Evolutionary conservation across 2,113 vertebrate species (phyloP), one percentile per base, ranked within the genome.

Genomic region (Coregonus clupeaformis): DNA sequence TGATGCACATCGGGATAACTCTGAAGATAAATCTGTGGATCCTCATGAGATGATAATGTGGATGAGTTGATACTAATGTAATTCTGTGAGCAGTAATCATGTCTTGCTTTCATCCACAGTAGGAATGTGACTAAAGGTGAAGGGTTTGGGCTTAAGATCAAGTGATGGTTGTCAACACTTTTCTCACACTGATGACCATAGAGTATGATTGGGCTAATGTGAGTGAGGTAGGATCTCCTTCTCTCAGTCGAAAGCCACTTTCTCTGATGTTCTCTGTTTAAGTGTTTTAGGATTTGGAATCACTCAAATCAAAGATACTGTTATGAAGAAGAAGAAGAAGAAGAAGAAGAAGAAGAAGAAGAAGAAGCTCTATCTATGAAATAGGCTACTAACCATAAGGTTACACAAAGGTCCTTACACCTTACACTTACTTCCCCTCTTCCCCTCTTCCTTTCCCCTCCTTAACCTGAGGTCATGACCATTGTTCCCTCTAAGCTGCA

Each of bases 61-160:
- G 27, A 52, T 68, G 74, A 68, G 25, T 6, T 57, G 22, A 63
- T 74, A 67, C 68, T 74, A 67, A 0, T 7, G 3, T 30, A 24
- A 20, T 77, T 47, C 36, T 42, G 36, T 12, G 36, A 42, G 29
- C 42, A 70, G 16, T 71, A 70, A 80, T 66, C 6, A 69, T 9
- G 3, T 63, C 59, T 14, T 30, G 24, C 30, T 64, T 70, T 80
- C 16, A 27, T 69, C 13, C 75, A 69, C 14, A 3, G 0, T n/a
- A 65, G 52, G 29, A n/a, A 55, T 71, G 67, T 22, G 24, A 71
- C 71, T 6, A 77, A 67, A 69, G 70, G 45, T 69, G 71, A 84
- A 82, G 85, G 74, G 47, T 79, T 74, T 62, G 62, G 64, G 5
- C 5, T 65, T 63, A 72, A 55, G 68, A 67, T 70, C 69, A 73